Base-by-base conservation (phyloP, 2,888 invertebrate species). In the Ecdyonurus torrentis region DNA sequence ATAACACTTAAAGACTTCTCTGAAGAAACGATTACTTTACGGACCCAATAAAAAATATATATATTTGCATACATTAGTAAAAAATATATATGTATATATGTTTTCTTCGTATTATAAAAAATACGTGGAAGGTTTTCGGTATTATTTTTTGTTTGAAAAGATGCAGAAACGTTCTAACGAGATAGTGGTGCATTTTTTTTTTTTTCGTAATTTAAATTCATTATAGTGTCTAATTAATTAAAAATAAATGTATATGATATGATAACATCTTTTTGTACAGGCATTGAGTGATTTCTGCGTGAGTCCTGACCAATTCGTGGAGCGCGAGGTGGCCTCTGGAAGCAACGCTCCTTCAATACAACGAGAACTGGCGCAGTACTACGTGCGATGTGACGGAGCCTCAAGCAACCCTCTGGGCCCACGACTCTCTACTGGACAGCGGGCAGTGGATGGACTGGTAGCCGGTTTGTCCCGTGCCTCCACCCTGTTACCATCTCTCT, bases 211-310 rank as follows among this genome's bases (percentile, higher is more conserved):
- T 62, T 50, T 3, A 22, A 3, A n/a, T n/a, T n/a, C n/a, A n/a
- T n/a, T n/a, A n/a, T n/a, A n/a, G n/a, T n/a, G n/a, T n/a, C n/a
- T n/a, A n/a, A n/a, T n/a, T n/a, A n/a, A n/a, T n/a, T n/a, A n/a
- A n/a, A n/a, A n/a, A n/a, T n/a, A n/a, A n/a, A n/a, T n/a, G n/a
- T n/a, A n/a, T n/a, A n/a, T n/a, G n/a, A n/a, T 53, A 37, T 59
- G 23, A 58, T 52, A 20, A n/a, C 24, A 25, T 15, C 61, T 50
- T 53, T 23, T 59, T 60, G 65, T 66, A n/a, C 69, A 79, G 78
- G 78, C 89, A 25, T 81, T 88, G 59, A 89, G 89, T 59, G 91
- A 91, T 76, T 83, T 91, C 23, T 92, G 92, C 76, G 83, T 88
- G 69, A 86, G 88, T 68, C 93, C 93, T 7, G 89, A 91, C 70